Evolutionary conservation across 2,113 vertebrate genomes (phyloP).

Genomic region (Cepphus grylle): DNA sequence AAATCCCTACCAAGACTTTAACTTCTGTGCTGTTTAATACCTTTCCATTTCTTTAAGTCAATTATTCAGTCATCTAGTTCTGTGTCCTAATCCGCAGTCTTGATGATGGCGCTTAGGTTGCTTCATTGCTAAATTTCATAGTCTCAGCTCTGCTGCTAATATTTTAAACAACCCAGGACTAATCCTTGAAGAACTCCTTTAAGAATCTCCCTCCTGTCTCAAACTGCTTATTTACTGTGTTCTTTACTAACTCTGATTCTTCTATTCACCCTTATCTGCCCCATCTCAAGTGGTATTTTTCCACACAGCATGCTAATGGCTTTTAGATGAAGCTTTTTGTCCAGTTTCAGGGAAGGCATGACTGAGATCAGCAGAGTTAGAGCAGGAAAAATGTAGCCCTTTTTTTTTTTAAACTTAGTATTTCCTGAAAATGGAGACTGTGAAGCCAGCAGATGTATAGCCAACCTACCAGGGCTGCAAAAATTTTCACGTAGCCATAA

Average conservation of each 20-base stretch:
- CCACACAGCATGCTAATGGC: neutral
- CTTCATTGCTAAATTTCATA: neutral
- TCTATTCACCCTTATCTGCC: neutral
- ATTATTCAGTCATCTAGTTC: neutral
- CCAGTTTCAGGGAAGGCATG: neutral
- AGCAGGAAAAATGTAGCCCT: neutral
- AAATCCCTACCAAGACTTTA: neutral
- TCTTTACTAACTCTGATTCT: neutral
- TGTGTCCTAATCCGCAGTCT: neutral
- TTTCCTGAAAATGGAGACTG: neutral
- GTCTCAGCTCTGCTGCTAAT: neutral
- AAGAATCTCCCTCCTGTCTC: neutral
- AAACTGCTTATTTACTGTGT: neutral
- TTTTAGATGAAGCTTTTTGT: neutral
- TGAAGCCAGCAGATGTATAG: neutral
- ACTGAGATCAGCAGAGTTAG: neutral
- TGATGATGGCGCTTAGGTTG: neutral
- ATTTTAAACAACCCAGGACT: neutral
- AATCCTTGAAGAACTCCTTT: neutral
- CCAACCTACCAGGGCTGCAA: neutral
- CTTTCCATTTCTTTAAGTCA: neutral
- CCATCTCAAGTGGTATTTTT: neutral
- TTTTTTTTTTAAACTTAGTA: neutral
- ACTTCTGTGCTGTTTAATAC: neutral
- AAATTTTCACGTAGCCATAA: neutral